Evolutionary conservation across 2,888 invertebrate genomes (phyloP).

Genomic region (Drosophila greeni): DNA sequence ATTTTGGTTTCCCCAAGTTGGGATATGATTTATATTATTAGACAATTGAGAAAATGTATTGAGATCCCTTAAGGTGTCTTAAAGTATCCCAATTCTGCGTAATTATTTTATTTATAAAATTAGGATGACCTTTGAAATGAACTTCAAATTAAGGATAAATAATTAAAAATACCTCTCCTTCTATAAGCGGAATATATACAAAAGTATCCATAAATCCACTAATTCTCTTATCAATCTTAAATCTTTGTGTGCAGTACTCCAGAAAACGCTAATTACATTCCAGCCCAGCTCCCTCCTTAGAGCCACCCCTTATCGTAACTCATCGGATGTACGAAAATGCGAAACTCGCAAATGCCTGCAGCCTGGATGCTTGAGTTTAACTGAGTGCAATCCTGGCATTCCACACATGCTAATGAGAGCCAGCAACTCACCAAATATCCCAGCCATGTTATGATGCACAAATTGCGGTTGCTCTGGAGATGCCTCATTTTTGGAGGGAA

Average conservation of each 20-base stretch:
- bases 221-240: not conserved
- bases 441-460: slow-evolving; percentile 26
- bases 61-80: not conserved
- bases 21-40: too few species aligned
- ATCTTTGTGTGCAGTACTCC: not conserved
- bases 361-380: slow-evolving; percentile 13
- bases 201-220: not conserved
- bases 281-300: not conserved
- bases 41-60: too few species aligned
- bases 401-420: slow-evolving; percentile 38
- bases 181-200: not conserved
- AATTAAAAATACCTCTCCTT: not conserved
- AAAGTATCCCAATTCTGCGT: not conserved
- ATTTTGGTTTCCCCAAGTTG: too few species aligned
- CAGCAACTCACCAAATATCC: slow-evolving; percentile 28
- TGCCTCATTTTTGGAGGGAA: slow-evolving; percentile 19
- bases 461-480: slow-evolving; percentile 37
- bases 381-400: slow-evolving; percentile 30
- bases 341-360: slow-evolving; percentile 9
- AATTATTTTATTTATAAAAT: not conserved
- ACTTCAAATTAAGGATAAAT: too few species aligned
- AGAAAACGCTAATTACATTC: not conserved
- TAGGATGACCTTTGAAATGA: not conserved
- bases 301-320: not conserved
- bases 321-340: not conserved